Conservation (phyloP, 1,140 invertebrate species). For the Chymomyza costata region DNA sequence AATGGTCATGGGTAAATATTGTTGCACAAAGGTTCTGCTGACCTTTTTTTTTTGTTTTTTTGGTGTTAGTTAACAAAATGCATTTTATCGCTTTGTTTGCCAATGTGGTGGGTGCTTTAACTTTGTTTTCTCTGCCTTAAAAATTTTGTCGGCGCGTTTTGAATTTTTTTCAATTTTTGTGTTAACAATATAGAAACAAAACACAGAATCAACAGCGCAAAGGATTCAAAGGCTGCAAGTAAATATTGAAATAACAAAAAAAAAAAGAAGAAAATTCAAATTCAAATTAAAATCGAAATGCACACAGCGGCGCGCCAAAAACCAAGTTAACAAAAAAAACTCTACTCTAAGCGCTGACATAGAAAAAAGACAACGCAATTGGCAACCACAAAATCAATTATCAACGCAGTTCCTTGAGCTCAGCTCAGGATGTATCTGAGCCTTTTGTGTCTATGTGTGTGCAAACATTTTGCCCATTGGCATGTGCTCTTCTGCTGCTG, state of each 20-base stretch:
- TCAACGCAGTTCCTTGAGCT: constrained; percentile 42
- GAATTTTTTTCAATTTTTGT: constrained; percentile 19
- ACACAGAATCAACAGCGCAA: too few relatives aligned
- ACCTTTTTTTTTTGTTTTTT: constrained; percentile 22
- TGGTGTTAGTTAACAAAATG: constrained; percentile 49
- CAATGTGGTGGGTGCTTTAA: constrained; percentile 51
- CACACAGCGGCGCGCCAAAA: too few relatives aligned
- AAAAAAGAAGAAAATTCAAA: constrained; percentile 21
- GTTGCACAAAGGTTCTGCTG: constrained; percentile 27
- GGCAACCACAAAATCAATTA: constrained; percentile 73
- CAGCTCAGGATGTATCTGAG: constrained; percentile 31
- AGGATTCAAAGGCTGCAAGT: constrained; percentile 1
- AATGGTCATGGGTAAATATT: constrained; percentile 50
- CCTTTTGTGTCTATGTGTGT: constrained; percentile 39
- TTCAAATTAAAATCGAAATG: too few relatives aligned
- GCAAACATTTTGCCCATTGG: constrained; percentile 47
- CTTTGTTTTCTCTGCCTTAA: not conserved
- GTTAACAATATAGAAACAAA: constrained; percentile 1
- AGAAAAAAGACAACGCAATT: constrained; percentile 36
- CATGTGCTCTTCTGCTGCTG: constrained; percentile 22
- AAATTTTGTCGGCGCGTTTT: constrained; percentile 38
- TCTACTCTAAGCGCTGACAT: constrained; percentile 54
- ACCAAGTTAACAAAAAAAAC: constrained; percentile 57
- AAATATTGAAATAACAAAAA: constrained; percentile 12
- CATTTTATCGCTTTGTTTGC: constrained; percentile 50